Evolutionary conservation across 1,140 invertebrate genomes (phyloP).

Genomic region (Diachasma alloeum): DNA sequence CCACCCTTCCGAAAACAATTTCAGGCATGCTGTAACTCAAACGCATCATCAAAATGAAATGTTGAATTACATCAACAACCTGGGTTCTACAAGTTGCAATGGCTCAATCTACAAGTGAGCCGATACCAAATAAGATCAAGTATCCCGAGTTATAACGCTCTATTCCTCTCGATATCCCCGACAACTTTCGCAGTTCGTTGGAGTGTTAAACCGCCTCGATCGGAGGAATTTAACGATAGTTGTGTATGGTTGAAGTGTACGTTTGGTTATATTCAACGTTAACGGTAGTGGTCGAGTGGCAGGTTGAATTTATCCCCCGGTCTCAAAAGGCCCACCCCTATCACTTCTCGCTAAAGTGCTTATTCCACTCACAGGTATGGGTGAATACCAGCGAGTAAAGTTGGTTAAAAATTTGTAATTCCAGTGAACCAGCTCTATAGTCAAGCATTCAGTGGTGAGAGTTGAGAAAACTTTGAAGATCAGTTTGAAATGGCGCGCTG

Average conservation of each 20-base stretch:
- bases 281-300: background rate
- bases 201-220: constrained; percentile 4
- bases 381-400: background rate
- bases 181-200: background rate
- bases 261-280: background rate
- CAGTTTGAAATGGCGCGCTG: background rate
- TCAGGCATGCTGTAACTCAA: background rate
- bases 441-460: background rate
- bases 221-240: constrained; percentile 3
- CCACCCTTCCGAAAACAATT: background rate
- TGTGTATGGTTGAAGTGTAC: background rate
- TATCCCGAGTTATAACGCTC: background rate
- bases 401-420: constrained; percentile 16
- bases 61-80: background rate
- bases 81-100: background rate
- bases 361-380: background rate
- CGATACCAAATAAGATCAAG: background rate
- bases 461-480: too few relatives aligned
- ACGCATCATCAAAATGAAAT: background rate
- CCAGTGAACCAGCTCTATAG: background rate
- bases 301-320: constrained; percentile 12
- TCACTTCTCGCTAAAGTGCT: background rate
- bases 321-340: background rate
- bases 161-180: background rate
- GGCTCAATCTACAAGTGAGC: background rate